phyloP scores from a whole-genome alignment of 2,113 vertebrate genomes.

The Engraulis encrasicolus region DNA sequence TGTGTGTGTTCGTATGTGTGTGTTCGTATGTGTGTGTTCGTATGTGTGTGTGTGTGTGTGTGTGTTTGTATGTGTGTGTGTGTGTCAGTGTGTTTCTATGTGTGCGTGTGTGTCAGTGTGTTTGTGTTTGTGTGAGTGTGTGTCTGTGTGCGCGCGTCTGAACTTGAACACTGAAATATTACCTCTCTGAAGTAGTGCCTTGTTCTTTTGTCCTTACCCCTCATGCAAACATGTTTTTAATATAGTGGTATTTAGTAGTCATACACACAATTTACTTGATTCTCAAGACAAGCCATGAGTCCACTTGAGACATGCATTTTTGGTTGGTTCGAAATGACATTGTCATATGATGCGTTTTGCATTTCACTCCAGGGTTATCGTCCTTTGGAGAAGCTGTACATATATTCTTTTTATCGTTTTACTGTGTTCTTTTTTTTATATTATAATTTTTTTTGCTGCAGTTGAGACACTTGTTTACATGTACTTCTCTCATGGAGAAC shows the following conservation, averaged over 20 bases:
- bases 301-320: background rate
- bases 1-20: conserved; percentile 11
- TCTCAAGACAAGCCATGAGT: background rate
- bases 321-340: background rate
- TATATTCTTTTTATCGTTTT: too few species aligned
- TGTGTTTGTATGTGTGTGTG: background rate
- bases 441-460: background rate
- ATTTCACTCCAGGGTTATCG: background rate
- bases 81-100: too few species aligned
- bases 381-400: background rate
- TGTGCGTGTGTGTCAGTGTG: too few species aligned
- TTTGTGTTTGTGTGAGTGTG: conserved; percentile 30
- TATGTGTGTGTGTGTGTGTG: background rate
- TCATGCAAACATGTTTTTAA: background rate
- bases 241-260: too few species aligned
- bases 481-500: background rate
- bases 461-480: background rate
- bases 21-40: background rate
- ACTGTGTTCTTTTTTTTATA: background rate
- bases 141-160: background rate
- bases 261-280: background rate
- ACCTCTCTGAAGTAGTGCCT: background rate
- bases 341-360: background rate
- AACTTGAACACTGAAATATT: background rate
- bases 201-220: background rate